These are phyloP conservation scores for Cyrtorhinus lividipennis DNA, from an alignment of 1,140 invertebrate genomes.

Conservation along the genomic window DNA sequence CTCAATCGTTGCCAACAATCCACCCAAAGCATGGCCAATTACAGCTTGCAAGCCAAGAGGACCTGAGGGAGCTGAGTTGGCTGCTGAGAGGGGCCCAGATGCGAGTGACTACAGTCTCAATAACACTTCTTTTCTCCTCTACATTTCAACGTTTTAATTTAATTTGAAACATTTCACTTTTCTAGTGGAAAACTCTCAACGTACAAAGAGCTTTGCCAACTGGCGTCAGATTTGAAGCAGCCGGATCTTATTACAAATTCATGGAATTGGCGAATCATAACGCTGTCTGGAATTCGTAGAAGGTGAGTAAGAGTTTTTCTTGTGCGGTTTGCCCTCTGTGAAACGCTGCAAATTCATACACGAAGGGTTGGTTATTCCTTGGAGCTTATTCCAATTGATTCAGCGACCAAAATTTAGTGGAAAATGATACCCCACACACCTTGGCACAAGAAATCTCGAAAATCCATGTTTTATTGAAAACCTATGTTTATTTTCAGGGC, in stretches of 20 bases:
- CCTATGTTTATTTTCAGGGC: slow-evolving; percentile 41
- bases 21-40: too few relatives aligned
- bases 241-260: slow-evolving; percentile 92
- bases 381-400: neutral
- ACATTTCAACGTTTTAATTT: neutral
- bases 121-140: neutral
- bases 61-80: too few relatives aligned
- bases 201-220: slow-evolving; percentile 83
- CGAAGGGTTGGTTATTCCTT: too few relatives aligned
- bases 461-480: too few relatives aligned
- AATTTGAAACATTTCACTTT: slow-evolving; percentile 9
- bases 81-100: too few relatives aligned
- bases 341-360: neutral
- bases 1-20: too few relatives aligned
- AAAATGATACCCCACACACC: neutral
- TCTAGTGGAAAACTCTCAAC: slow-evolving; percentile 68
- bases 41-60: too few relatives aligned
- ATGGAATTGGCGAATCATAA: slow-evolving; percentile 90
- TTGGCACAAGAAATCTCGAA: too few relatives aligned
- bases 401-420: too few relatives aligned
- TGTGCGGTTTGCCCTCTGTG: too few relatives aligned
- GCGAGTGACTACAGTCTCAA: neutral
- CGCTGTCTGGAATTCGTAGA: slow-evolving; percentile 83
- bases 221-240: slow-evolving; percentile 85
- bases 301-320: too few relatives aligned